phyloP scores from a whole-genome alignment of 2,888 invertebrate genomes.

The Agonopterix heracliana region DNA sequence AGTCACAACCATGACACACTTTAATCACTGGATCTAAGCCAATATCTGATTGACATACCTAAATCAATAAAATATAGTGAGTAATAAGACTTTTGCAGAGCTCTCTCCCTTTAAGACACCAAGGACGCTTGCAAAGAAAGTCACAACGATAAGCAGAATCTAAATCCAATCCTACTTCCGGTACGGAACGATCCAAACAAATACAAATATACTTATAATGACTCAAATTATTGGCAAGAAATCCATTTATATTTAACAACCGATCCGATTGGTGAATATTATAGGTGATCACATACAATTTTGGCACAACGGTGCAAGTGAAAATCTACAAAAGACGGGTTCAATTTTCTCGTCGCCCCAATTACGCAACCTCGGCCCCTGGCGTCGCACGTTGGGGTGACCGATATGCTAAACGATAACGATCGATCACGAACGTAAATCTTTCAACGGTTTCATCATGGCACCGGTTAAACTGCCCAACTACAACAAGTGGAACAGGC shows the following conservation, averaged over 20 bases:
- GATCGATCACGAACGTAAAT: slow-evolving; percentile 44
- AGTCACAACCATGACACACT: slow-evolving; percentile 53
- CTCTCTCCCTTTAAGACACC: no score
- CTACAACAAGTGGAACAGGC: slow-evolving; percentile 69
- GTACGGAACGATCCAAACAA: background rate
- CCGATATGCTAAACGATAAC: slow-evolving; percentile 27
- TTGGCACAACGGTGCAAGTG: slow-evolving; percentile 53
- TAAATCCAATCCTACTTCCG: background rate
- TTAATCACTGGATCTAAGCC: slow-evolving; percentile 43
- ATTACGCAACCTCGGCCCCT: slow-evolving; percentile 50
- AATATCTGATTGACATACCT: slow-evolving; percentile 27
- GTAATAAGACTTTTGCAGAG: no score
- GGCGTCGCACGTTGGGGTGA: slow-evolving; percentile 32
- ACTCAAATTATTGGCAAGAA: slow-evolving; percentile 56
- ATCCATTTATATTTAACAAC: slow-evolving; percentile 55
- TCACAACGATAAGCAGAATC: background rate
- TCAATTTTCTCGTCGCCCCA: slow-evolving; percentile 40
- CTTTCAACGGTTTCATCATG: slow-evolving; percentile 43
- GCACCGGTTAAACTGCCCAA: slow-evolving; percentile 64
- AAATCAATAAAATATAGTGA: slow-evolving; percentile 2
- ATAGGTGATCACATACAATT: slow-evolving; percentile 39
- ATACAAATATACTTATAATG: slow-evolving; percentile 6
- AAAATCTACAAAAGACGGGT: slow-evolving; percentile 63
- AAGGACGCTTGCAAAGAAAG: background rate
- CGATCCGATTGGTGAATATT: slow-evolving; percentile 60